phyloP scores from a whole-genome alignment of 2,888 invertebrate species.

The Taphrorychus bicolor region DNA sequence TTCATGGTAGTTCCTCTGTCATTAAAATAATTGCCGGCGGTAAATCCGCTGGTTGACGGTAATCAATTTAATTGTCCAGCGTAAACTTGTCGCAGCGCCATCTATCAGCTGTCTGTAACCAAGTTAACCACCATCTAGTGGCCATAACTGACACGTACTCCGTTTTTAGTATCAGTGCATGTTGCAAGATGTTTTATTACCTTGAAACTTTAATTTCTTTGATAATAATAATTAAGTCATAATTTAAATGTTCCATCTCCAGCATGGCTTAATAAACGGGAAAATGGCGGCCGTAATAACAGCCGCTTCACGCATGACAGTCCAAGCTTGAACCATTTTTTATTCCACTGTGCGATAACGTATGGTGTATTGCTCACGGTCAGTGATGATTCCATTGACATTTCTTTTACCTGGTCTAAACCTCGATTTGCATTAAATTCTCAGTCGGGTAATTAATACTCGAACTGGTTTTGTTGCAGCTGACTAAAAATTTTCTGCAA shows the following conservation, averaged over 20 bases:
- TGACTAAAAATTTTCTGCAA: no score
- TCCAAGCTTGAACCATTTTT: neutral
- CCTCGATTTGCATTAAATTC: neutral
- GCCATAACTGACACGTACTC: no score
- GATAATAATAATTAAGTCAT: no score
- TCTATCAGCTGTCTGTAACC: no score
- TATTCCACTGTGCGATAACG: neutral
- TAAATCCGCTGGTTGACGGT: neutral
- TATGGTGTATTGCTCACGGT: neutral
- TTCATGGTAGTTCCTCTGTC: constrained; percentile 16
- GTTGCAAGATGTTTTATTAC: no score
- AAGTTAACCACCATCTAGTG: no score
- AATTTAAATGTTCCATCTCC: neutral
- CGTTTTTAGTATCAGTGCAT: no score
- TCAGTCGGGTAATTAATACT: no score
- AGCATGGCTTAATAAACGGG: neutral
- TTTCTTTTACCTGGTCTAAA: neutral
- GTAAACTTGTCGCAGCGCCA: no score
- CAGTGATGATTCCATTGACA: neutral
- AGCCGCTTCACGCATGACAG: neutral
- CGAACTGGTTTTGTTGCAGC: no score
- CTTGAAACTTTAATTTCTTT: neutral
- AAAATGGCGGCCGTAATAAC: neutral
- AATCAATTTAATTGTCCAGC: neutral
- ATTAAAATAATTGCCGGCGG: constrained; percentile 14